A percentile compares a stretch with the other conserved stretches of the same genome.
phyloP scores from a whole-genome alignment of 1,140 invertebrate genomes.

The Diuraphis noxia region DNA sequence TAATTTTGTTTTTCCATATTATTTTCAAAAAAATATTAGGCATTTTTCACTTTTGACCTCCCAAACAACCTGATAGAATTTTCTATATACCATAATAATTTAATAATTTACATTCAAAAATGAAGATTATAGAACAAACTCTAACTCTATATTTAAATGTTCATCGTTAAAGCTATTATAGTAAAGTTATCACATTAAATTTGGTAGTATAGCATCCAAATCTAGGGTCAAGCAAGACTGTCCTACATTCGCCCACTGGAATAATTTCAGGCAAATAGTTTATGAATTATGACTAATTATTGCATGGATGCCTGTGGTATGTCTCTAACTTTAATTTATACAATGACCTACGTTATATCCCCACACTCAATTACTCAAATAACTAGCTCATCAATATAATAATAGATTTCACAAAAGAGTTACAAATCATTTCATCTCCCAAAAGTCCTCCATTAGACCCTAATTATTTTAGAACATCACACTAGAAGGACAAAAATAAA shows the following conservation, averaged over 20 bases:
- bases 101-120: not conserved
- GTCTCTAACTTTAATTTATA: not conserved
- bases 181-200: too few species aligned
- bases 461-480: not conserved
- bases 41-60: not conserved
- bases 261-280: not conserved
- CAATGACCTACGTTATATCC: not conserved
- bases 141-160: not conserved
- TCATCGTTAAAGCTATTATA: not conserved
- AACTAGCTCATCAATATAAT: not conserved
- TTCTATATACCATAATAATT: not conserved
- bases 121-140: not conserved
- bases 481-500: not conserved
- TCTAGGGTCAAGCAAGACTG: not conserved
- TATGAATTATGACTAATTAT: conserved; percentile 4
- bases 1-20: not conserved
- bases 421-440: not conserved
- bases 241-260: not conserved
- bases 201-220: not conserved
- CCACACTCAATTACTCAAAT: not conserved
- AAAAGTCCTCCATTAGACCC: not conserved
- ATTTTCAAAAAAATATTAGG: not conserved
- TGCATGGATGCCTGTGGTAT: not conserved
- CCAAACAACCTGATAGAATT: not conserved
- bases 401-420: not conserved